These are phyloP conservation scores for Cyclina sinensis DNA, from an alignment of 1,140 invertebrate genomes.

Conservation along the genomic window DNA sequence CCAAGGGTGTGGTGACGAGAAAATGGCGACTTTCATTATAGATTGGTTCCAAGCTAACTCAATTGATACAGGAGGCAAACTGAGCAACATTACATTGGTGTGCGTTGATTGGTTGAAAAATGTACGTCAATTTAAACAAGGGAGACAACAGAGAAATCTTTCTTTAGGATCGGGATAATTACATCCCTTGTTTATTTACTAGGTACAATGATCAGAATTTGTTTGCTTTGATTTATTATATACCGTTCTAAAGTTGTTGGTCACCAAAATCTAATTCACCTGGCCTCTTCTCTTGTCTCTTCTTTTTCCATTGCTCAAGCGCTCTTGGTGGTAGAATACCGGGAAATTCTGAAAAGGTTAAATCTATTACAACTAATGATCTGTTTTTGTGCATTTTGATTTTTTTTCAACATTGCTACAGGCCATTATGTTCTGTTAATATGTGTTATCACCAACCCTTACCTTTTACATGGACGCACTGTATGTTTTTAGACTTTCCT, in stretches of 20 bases:
- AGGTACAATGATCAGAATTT: no score
- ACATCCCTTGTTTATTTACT: no score
- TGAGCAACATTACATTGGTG: slow-evolving; percentile 19
- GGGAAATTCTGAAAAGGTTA: slow-evolving; percentile 25
- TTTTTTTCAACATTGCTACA: no score
- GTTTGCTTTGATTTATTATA: no score
- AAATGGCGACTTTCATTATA: slow-evolving; percentile 70
- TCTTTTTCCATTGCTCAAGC: background rate
- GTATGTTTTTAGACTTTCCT: no score
- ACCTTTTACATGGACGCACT: no score
- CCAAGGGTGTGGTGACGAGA: slow-evolving; percentile 81
- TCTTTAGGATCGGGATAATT: background rate
- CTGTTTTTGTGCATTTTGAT: no score
- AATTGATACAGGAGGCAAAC: background rate
- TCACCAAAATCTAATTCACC: no score
- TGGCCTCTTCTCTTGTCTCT: slow-evolving; percentile 5
- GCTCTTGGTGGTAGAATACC: slow-evolving; percentile 18
- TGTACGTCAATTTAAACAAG: slow-evolving; percentile 62
- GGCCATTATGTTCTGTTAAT: no score
- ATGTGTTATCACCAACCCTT: no score
- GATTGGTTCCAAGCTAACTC: slow-evolving; percentile 13
- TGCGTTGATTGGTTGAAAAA: slow-evolving; percentile 45
- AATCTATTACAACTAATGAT: no score
- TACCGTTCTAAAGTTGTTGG: no score
- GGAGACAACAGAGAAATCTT: slow-evolving; percentile 16